Evolutionary conservation across 2,797 vertebrate genomes (phyloP).

Genomic region (Enteromius mattozi): DNA sequence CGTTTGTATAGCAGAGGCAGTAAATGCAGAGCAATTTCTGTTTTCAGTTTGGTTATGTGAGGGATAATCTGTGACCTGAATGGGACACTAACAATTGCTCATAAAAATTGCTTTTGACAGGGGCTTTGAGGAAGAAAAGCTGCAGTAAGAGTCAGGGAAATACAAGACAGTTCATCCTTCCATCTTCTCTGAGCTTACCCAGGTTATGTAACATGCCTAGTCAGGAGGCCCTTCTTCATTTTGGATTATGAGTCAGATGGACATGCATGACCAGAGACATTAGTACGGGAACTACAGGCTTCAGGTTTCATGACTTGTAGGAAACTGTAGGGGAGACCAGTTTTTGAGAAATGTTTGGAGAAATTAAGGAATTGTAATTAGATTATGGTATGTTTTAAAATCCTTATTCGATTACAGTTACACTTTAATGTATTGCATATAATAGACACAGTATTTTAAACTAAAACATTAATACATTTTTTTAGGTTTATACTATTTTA

Average conservation of each 20-base stretch:
- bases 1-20: neutral
- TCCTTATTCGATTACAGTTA: neutral
- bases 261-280: neutral
- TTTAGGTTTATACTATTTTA: neutral
- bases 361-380: neutral
- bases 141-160: neutral
- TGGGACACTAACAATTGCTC: neutral
- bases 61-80: neutral
- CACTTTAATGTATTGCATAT: neutral
- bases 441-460: neutral
- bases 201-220: conserved; percentile 20
- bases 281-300: neutral
- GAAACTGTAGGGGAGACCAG: neutral
- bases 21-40: conserved; percentile 2
- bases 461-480: neutral
- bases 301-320: neutral
- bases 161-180: conserved; percentile 8
- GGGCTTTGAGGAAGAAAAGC: conserved; percentile 3
- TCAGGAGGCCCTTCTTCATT: conserved; percentile 17
- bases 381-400: neutral
- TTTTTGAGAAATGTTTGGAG: neutral
- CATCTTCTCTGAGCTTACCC: neutral
- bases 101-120: conserved; percentile 15
- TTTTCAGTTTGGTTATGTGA: neutral
- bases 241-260: conserved; percentile 24